phyloP scores from a whole-genome alignment of 2,113 vertebrate genomes.

The Stercorarius parasiticus region DNA sequence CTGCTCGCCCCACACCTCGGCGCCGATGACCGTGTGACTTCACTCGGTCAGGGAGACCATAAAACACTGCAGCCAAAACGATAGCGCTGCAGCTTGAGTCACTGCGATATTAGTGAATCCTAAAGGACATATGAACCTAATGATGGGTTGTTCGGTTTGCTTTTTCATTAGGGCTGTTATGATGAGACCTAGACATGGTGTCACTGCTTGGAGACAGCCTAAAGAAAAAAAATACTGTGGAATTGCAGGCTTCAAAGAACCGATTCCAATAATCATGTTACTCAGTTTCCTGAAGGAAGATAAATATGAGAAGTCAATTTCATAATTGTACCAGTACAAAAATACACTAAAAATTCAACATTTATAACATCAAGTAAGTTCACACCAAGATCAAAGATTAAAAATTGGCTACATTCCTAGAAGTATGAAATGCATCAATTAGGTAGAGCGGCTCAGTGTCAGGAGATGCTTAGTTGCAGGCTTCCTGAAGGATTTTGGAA shows the following conservation, averaged over 20 bases:
- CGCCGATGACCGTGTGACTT: conserved; percentile 35
- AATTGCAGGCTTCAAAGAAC: conserved; percentile 12
- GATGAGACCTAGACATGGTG: conserved; percentile 59
- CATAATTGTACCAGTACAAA: neutral
- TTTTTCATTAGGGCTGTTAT: conserved; percentile 59
- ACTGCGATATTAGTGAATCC: conserved; percentile 4
- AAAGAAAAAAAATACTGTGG: neutral
- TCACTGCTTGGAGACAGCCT: conserved; percentile 61
- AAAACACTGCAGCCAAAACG: conserved; percentile 16
- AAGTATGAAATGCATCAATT: conserved; percentile 8
- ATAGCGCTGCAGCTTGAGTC: conserved; percentile 19
- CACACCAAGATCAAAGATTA: conserved; percentile 32
- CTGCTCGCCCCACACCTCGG: conserved; percentile 23
- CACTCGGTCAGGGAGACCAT: conserved; percentile 46
- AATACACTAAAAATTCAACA: conserved; percentile 39
- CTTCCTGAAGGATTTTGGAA: neutral
- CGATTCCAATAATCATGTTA: conserved; percentile 8
- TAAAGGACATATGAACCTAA: conserved; percentile 45
- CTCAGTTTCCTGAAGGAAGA: conserved; percentile 30
- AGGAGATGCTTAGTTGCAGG: neutral
- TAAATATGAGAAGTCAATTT: conserved; percentile 3
- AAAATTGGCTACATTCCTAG: neutral
- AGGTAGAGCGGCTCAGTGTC: accelerated
- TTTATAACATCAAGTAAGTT: neutral
- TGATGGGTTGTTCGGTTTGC: neutral